Evolutionary conservation across 2,888 invertebrate species (phyloP), one percentile per base, ranked within the genome.

Genomic region (Aradus depressus): DNA sequence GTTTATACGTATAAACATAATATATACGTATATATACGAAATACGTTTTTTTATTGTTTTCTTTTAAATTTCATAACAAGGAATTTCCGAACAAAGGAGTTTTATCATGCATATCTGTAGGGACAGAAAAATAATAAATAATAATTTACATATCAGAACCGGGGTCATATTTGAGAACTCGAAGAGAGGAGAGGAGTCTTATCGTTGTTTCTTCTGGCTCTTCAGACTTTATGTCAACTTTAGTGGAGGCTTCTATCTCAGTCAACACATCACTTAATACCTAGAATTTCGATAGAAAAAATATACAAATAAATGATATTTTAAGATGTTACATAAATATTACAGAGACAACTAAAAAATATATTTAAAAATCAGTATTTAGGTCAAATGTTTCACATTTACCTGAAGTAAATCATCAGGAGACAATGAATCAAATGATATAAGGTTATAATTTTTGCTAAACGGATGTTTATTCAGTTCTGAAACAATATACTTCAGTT

Each of bases 401-500:
- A 67, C 68, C 71, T 87, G 89, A 18, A 91, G 67, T 52, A 90
- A 70, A 62, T 84, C 80, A 56, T 82, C 79, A 39, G 81, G 76
- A 54, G 77, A 77, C 53, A 90, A 68, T 4, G 85, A 77, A 70
- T 90, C 90, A 67, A 91, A 89, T 59, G 84, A 84, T 62, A 91
- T 85, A 54, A 90, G 69, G 64, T 87, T 89, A 63, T 81, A 84
- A 63, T 77, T 81, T 61, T 80, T 80, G 45, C 75, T 77, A 60
- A 88, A 78, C 1, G 78, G 77, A 41, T 75, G 71, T 60, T 77
- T 75, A 65, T 86, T 88, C 55, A 90, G 65, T 67, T 83, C 84
- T 55, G 74, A 76, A 39, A 89, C 79, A 56, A 81, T 76, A 61
- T 73, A 77, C 67, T 81, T 81, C 59, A 80, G 71, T 67, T 76